Evolutionary conservation across 2,113 vertebrate genomes (phyloP).

Genomic region (Crotalus tigris): DNA sequence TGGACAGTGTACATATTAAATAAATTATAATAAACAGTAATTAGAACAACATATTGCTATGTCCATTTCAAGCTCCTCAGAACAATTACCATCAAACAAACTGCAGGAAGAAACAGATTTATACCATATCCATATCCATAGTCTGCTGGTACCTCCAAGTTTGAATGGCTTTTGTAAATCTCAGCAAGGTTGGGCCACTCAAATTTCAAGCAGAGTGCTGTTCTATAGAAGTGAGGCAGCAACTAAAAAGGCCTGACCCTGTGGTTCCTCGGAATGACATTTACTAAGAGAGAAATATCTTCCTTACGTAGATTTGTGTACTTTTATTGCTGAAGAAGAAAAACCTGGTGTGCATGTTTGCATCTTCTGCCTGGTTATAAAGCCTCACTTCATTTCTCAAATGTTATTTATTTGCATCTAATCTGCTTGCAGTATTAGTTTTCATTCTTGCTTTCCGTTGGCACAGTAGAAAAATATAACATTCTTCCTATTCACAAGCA

Average conservation of each 20-base stretch:
- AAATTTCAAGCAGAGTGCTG: neutral
- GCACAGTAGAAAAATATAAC: neutral
- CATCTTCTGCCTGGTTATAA: neutral
- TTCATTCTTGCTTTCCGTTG: neutral
- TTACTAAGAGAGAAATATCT: neutral
- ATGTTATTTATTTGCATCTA: neutral
- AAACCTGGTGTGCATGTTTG: neutral
- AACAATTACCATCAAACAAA: neutral
- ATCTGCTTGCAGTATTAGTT: neutral
- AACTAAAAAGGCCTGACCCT: neutral
- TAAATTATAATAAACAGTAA: neutral
- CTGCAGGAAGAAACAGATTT: neutral
- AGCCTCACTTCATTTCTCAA: neutral
- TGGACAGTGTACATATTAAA: neutral
- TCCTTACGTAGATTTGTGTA: neutral
- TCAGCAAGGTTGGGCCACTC: neutral
- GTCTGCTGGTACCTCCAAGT: neutral
- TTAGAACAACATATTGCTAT: neutral
- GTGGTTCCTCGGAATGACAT: neutral
- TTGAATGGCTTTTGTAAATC: neutral
- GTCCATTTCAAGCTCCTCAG: neutral
- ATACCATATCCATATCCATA: neutral
- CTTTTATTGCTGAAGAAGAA: neutral
- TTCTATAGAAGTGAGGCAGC: neutral
- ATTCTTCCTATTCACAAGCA: neutral